Base-by-base conservation (phyloP, 2,888 invertebrate genomes). In the Tachina fera region DNA sequence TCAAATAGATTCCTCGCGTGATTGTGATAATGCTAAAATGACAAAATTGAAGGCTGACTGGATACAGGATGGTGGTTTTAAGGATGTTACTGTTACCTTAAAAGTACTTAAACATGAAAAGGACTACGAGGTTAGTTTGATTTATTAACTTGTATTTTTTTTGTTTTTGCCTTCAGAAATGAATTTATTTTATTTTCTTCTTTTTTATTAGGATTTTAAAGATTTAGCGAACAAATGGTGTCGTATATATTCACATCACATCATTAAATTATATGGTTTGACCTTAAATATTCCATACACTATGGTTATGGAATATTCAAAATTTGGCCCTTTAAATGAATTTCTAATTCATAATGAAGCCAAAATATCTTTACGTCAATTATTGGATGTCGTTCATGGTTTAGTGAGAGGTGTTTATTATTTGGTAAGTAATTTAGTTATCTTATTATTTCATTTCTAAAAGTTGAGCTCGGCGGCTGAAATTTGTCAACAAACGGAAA, bases 401-500 rank as follows among this genome's bases (percentile, higher is more conserved):
- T 92, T 98, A 74, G 97, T 97, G 1, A 96, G 96, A 45, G 98
- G 97, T 11, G 93, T 98, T 41, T 97, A 97, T 95, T 97, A 97
- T 93, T 93, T 98, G 93, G 96, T 96, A 92, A 92, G 91, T 91
- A 19, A 2, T 16, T 63, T n/a, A 60, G n/a, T 60, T 39, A 43
- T 43, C 14, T n/a, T n/a, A 13, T 13, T n/a, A 13, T 49, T 49
- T 49, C 4, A 31, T 31, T 31, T 22, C 3, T 22, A 22, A 22
- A 22, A 22, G 22, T 22, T 22, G 22, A 22, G 22, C 22, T 22
- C 3, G 22, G 3, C 22, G 22, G 22, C 22, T 31, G 31, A 31
- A 31, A 4, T 31, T 31, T 31, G 2, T 4, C n/a, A n/a, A n/a
- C n/a, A 31, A 31, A 31, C 31, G 4, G 31, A 31, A 31, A 31